Evolutionary conservation across 2,797 vertebrate genomes (phyloP).

Genomic region (Lacerta agilis): DNA sequence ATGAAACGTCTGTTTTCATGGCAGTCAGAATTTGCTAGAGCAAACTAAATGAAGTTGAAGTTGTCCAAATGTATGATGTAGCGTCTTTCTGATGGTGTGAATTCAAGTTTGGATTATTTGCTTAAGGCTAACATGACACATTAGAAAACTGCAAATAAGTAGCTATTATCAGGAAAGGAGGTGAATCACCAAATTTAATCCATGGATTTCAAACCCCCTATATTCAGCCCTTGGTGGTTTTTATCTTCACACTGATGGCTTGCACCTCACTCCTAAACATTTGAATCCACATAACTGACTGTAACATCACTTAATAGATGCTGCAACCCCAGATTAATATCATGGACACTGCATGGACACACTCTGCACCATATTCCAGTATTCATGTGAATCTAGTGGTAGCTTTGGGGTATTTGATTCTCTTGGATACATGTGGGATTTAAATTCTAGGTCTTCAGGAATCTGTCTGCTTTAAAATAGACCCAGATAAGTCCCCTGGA

Average conservation of each 20-base stretch:
- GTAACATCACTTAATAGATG: background rate
- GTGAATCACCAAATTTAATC: background rate
- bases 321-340: background rate
- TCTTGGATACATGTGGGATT: background rate
- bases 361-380: background rate
- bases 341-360: background rate
- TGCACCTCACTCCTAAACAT: background rate
- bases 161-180: background rate
- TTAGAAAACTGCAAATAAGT: background rate
- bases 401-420: background rate
- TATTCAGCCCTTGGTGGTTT: background rate
- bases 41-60: background rate
- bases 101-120: constrained; percentile 1
- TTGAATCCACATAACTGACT: background rate
- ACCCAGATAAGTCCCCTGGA: no score
- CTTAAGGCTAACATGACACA: background rate
- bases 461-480: background rate
- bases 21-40: background rate
- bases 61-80: constrained; percentile 1
- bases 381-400: background rate
- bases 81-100: background rate
- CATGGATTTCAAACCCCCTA: background rate
- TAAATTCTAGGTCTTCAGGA: background rate
- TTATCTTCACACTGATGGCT: background rate
- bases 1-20: background rate